Evolutionary conservation across 2,888 invertebrate genomes (phyloP).

Genomic region (Mesochorus sp.): DNA sequence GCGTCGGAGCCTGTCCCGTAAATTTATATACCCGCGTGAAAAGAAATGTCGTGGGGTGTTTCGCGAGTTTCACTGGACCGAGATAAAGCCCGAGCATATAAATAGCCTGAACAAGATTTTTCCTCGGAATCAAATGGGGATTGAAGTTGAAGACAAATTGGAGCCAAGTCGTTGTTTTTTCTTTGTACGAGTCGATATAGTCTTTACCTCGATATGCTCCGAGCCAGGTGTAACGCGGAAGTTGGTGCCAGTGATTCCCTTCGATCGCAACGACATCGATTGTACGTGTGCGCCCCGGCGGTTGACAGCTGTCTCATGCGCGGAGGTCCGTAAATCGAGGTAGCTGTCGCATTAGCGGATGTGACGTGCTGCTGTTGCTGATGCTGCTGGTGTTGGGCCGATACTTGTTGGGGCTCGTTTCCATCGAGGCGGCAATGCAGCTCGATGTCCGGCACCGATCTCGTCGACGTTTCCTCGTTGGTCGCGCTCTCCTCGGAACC

Average conservation of each 20-base stretch:
- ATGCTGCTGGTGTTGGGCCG: slow-evolving; percentile 65
- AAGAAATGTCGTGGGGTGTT: no score
- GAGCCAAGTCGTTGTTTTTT: no score
- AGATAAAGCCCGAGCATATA: no score
- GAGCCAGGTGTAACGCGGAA: slow-evolving; percentile 89
- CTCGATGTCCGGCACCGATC: slow-evolving; percentile 92
- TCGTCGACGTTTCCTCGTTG: slow-evolving; percentile 87
- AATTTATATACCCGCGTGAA: no score
- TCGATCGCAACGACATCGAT: slow-evolving; percentile 87
- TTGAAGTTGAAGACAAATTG: no score
- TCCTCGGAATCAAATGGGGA: no score
- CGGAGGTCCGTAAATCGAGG: slow-evolving; percentile 59
- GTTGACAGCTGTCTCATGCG: slow-evolving; percentile 67
- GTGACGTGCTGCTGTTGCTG: slow-evolving; percentile 65
- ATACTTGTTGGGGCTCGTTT: slow-evolving; percentile 78
- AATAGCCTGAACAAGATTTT: no score
- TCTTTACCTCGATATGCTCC: slow-evolving; percentile 88
- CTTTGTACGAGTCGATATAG: not conserved
- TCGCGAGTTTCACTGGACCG: no score
- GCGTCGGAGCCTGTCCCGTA: no score
- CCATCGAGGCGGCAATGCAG: slow-evolving; percentile 87
- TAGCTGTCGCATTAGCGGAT: slow-evolving; percentile 55
- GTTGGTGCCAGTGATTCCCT: slow-evolving; percentile 92
- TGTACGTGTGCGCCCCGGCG: slow-evolving; percentile 80
- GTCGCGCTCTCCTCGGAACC: slow-evolving; percentile 91